Conservation (phyloP, 2,113 vertebrate species). For the Misgurnus anguillicaudatus region DNA sequence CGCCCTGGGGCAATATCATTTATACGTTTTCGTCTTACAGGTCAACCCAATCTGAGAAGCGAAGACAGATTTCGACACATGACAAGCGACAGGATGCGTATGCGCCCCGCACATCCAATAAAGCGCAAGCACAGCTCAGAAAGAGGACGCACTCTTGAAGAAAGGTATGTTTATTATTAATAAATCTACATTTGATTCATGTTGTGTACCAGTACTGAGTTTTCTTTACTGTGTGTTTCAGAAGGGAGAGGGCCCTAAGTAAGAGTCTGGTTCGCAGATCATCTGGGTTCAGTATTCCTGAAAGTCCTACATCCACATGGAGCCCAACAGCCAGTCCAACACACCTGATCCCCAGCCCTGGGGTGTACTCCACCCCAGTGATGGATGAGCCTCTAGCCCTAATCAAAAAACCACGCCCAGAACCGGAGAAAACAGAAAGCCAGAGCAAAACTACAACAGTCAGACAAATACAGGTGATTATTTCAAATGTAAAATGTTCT, state of each 20-base stretch:
- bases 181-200: too few species aligned
- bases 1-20: slow-evolving; percentile 19
- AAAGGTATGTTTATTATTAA: slow-evolving; percentile 61
- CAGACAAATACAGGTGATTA: slow-evolving; percentile 72
- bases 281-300: slow-evolving; percentile 57
- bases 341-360: slow-evolving; percentile 64
- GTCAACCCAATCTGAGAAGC: slow-evolving; percentile 75
- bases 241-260: slow-evolving; percentile 71
- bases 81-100: slow-evolving; percentile 67
- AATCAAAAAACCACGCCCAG: slow-evolving; percentile 77
- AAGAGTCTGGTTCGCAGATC: slow-evolving; percentile 64
- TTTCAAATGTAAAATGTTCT: background rate
- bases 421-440: slow-evolving; percentile 59
- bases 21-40: slow-evolving; percentile 50
- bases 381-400: slow-evolving; percentile 79
- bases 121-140: slow-evolving; percentile 75
- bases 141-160: slow-evolving; percentile 67
- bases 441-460: slow-evolving; percentile 56
- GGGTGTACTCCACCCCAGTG: slow-evolving; percentile 68
- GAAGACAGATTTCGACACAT: slow-evolving; percentile 77
- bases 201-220: too few species aligned
- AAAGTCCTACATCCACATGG: slow-evolving; percentile 70
- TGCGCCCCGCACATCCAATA: slow-evolving; percentile 64
- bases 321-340: slow-evolving; percentile 71
- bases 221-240: slow-evolving; percentile 55